These are phyloP conservation scores for Aphodius sticticus DNA, from an alignment of 2,888 invertebrate genomes.

Conservation along the genomic window DNA sequence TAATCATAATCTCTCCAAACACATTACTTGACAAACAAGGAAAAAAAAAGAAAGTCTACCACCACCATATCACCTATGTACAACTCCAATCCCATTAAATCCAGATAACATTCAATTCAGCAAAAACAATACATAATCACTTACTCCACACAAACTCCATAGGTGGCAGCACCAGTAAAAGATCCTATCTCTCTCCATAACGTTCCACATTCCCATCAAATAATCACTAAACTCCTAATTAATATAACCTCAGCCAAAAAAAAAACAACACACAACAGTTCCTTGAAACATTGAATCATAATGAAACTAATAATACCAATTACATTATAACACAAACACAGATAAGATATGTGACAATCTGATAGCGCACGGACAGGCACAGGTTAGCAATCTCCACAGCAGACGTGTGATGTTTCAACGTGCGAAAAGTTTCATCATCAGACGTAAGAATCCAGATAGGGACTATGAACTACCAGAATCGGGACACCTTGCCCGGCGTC, in stretches of 20 bases:
- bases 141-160: neutral
- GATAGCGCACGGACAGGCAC: constrained; percentile 9
- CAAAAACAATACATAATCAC: neutral
- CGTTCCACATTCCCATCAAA: neutral
- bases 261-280: neutral
- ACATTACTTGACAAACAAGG: neutral
- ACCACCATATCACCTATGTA: neutral
- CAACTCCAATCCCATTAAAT: neutral
- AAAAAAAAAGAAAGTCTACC: neutral
- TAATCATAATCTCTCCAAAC: neutral
- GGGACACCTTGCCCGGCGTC: constrained; percentile 48
- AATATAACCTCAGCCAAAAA: neutral
- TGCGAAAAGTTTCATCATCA: constrained; percentile 52
- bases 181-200: neutral
- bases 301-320: neutral
- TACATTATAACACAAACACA: constrained; percentile 4
- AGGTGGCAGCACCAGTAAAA: neutral
- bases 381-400: constrained; percentile 18
- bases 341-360: constrained; percentile 6
- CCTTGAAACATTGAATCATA: neutral
- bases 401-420: constrained; percentile 44
- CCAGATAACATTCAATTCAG: neutral
- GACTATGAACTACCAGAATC: constrained; percentile 48
- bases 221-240: neutral
- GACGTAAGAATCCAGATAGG: constrained; percentile 40